Base-by-base conservation (phyloP, 2,113 vertebrate species). In the Heteronetta atricapilla region DNA sequence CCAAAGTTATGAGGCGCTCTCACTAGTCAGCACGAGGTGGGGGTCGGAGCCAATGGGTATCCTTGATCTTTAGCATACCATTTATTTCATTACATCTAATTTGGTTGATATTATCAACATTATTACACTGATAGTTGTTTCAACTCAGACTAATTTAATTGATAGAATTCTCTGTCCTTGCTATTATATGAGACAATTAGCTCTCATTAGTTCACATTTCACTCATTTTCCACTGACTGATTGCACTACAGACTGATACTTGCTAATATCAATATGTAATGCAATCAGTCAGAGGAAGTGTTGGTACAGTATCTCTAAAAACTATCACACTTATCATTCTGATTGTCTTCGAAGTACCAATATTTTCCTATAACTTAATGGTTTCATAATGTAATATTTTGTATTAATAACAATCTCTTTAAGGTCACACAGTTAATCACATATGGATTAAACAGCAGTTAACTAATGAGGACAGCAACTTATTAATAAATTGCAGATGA, bases 131-230 rank as follows among this genome's bases (percentile, higher is more conserved):
- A 98, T 98, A 97, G 97, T 98, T 98, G 98, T 98, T 98, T 98
- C 97, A 98, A 97, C 98, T 98, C 97, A 97, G 97, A 96, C 97
- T 98, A 98, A 98, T 98, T 97, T 98, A 98, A 98, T 98, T 98
- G 98, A 97, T 97, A 97, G 97, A 98, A 96, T 97, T 98, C 96
- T 98, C 90, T 98, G 98, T 98, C 98, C 98, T 98, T 98, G 97
- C 97, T 97, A 98, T 98, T 98, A 97, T 97, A 92, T 96, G 97
- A 98, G 94, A 98, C 98, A 98, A 98, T 98, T 98, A 98, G 97
- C 97, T 98, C 98, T 98, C 98, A 98, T 98, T 98, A 98, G 97
- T 96, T 98, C 98, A 96, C 97, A 97, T 98, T 98, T 98, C 97
- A 98, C 96, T 98, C 98, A 98, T 98, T 98, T 98, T 97, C 97